Base-by-base conservation (phyloP, 2,797 vertebrate species). In the Vireo griseus region DNA sequence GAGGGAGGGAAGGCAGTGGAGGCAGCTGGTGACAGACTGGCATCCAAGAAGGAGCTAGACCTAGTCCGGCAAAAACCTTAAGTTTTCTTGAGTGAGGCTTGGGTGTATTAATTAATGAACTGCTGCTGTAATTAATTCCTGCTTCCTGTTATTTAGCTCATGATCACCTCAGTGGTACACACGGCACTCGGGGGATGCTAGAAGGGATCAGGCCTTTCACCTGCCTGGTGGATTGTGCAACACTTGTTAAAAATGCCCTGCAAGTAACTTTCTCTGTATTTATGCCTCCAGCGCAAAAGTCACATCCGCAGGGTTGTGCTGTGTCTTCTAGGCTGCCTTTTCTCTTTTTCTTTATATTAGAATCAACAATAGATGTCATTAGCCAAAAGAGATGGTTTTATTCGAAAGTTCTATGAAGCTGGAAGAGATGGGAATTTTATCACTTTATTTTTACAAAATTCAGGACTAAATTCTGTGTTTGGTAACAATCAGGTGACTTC, bases 391-490 rank as follows among this genome's bases (percentile, higher is more conserved):
- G 5, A 39, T 35, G 37, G 12, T 84, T 94, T 91, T 58, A 40
- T 84, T 88, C 84, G n/a, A 42, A 92, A 88, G 47, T 48, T 45
- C 54, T 51, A 39, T 45, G 48, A 61, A 84, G 40, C 0, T 90
- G 47, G 52, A 75, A 86, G 62, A 75, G 10, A 24, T 75, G 62
- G 19, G 40, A 58, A 42, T 72, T 88, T 78, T 89, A 54, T 86
- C 37, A 58, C 76, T 91, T 73, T 35, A 88, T 90, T 92, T 95
- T 92, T 76, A 67, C 73, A 75, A 67, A 74, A 76, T 58, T 61
- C 0, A 0, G n/a, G 45, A 58, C 50, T 65, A 29, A 79, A 74
- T 83, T 63, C 61, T 88, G 45, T 21, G 1, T 87, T 95, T 72
- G 25, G 54, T 72, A 94, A 90, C 57, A 59, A 66, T 59, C 2